These are phyloP conservation scores for Gymnorhina tibicen DNA, from an alignment of 2,113 vertebrate species.

Conservation along the genomic window DNA sequence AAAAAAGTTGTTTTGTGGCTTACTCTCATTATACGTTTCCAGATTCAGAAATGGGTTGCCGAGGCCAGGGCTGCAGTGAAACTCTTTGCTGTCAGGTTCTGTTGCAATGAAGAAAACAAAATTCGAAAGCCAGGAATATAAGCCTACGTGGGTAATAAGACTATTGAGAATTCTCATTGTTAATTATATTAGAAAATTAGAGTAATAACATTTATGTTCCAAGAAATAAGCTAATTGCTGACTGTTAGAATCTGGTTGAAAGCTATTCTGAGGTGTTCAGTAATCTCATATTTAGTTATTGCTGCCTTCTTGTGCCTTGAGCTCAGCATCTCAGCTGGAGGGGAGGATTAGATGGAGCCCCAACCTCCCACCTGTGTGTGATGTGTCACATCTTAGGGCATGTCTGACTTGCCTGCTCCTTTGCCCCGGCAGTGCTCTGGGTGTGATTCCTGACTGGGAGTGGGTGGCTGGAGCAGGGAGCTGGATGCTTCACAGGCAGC, in stretches of 20 bases:
- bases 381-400: no score
- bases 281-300: not conserved
- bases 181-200: not conserved
- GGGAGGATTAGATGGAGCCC: not conserved
- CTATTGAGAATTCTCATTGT: not conserved
- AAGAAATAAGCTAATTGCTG: not conserved
- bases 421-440: not conserved
- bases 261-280: not conserved
- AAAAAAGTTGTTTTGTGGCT: not conserved
- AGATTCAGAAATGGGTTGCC: not conserved
- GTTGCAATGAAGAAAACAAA: not conserved
- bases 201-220: not conserved
- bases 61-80: not conserved
- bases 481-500: accelerated
- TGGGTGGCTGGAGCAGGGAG: not conserved
- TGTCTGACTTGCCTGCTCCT: no score
- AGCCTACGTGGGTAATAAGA: not conserved
- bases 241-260: not conserved
- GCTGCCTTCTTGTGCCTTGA: not conserved
- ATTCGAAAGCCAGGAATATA: not conserved
- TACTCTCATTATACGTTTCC: not conserved
- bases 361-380: accelerated
- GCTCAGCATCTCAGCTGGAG: not conserved
- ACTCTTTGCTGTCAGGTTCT: not conserved
- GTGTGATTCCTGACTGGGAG: not conserved